Evolutionary conservation across 2,888 invertebrate genomes (phyloP).

Genomic region (Chirona hameri): DNA sequence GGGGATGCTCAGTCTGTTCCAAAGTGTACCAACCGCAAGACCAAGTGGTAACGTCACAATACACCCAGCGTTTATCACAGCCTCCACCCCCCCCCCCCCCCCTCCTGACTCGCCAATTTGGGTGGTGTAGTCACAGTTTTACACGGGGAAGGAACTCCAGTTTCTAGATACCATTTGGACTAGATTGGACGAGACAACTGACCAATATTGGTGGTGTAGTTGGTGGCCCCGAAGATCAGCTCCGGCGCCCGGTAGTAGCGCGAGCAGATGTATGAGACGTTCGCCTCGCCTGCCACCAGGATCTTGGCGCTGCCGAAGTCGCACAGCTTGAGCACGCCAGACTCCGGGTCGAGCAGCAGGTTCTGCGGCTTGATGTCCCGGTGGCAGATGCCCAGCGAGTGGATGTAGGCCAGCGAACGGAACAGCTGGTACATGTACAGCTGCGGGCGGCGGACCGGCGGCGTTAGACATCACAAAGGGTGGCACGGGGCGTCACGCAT

Average conservation of each 20-base stretch:
- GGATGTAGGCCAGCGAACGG: slow-evolving; percentile 98
- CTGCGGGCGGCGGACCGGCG: slow-evolving; percentile 55
- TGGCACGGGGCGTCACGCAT: neutral
- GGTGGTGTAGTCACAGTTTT: slow-evolving; percentile 70
- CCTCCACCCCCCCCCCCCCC: too few relatives aligned
- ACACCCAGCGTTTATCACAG: too few relatives aligned
- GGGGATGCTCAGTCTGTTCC: too few relatives aligned
- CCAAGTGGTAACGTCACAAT: too few relatives aligned
- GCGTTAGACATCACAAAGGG: neutral
- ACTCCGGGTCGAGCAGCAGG: slow-evolving; percentile 92
- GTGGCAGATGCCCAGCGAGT: slow-evolving; percentile 97
- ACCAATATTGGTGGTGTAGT: slow-evolving; percentile 96
- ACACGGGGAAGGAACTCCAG: too few relatives aligned
- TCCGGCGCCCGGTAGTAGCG: slow-evolving; percentile 98
- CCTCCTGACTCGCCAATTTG: slow-evolving; percentile 61
- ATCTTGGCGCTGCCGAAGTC: slow-evolving; percentile 99
- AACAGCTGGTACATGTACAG: slow-evolving; percentile 99
- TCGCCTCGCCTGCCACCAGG: slow-evolving; percentile 92
- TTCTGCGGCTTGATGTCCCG: slow-evolving; percentile 99
- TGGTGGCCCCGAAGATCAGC: slow-evolving; percentile 98
- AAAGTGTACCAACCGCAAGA: too few relatives aligned
- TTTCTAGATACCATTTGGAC: too few relatives aligned
- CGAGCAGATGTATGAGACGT: slow-evolving; percentile 99
- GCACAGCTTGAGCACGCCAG: slow-evolving; percentile 95
- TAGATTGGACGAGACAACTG: slow-evolving; percentile 34